These are phyloP conservation scores for Augochlora pura DNA, from an alignment of 1,140 invertebrate species.

Conservation along the genomic window DNA sequence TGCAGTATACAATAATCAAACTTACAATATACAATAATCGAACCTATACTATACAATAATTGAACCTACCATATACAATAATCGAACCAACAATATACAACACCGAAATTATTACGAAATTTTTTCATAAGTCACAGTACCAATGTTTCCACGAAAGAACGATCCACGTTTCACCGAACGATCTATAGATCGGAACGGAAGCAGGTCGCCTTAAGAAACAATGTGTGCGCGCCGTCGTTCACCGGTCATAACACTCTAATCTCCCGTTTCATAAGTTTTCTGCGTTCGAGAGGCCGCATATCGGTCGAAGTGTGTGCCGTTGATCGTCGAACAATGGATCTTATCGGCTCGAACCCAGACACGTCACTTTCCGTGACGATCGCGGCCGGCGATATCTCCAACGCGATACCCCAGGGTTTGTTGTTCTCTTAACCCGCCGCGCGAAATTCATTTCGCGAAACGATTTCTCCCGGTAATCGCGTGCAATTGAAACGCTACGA, in stretches of 20 bases:
- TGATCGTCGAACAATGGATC: conserved; percentile 29
- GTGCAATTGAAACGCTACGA: not conserved
- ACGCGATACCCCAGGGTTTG: conserved; percentile 14
- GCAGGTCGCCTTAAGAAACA: too few relatives aligned
- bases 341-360: conserved; percentile 19
- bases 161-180: too few relatives aligned
- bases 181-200: too few relatives aligned
- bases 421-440: conserved; percentile 16
- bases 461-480: conserved; percentile 9
- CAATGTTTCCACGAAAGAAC: too few relatives aligned
- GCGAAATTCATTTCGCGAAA: conserved; percentile 14
- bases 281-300: not conserved
- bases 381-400: conserved; percentile 24
- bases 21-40: too few relatives aligned
- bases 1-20: too few relatives aligned
- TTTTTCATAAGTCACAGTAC: too few relatives aligned
- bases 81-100: too few relatives aligned
- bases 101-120: too few relatives aligned
- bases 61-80: too few relatives aligned
- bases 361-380: conserved; percentile 37
- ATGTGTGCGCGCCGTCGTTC: too few relatives aligned
- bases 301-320: conserved; percentile 36
- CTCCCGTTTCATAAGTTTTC: not conserved
- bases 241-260: conserved; percentile 25
- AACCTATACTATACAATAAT: too few relatives aligned